Evolutionary conservation across 2,797 vertebrate genomes (phyloP).

Genomic region (Mus spretus): DNA sequence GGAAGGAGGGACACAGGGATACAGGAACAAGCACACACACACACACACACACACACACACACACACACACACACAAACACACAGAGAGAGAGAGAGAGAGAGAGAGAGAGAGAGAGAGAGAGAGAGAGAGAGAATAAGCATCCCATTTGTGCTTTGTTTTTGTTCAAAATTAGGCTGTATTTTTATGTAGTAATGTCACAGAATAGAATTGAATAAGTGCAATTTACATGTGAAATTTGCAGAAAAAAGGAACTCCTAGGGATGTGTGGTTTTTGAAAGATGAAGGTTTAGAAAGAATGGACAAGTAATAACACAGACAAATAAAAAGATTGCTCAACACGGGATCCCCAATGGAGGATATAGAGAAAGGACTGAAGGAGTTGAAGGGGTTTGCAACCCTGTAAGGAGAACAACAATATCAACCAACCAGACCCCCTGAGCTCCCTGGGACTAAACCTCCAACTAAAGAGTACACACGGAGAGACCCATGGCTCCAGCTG

Average conservation of each 20-base stretch:
- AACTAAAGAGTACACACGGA: no score
- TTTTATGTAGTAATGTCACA: constrained; percentile 20
- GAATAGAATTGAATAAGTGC: not conserved
- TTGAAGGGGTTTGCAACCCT: no score
- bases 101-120: not conserved
- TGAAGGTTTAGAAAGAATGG: not conserved
- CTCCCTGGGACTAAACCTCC: no score
- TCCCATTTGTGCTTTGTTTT: constrained; percentile 24
- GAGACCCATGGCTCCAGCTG: no score
- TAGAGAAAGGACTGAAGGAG: no score
- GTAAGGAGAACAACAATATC: no score
- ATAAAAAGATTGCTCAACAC: not conserved
- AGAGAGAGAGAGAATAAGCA: not conserved
- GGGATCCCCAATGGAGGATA: no score
- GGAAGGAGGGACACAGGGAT: no score
- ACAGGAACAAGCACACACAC: no score
- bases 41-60: no score
- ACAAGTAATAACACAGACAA: not conserved
- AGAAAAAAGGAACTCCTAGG: not conserved
- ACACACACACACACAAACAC: no score
- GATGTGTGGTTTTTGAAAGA: not conserved
- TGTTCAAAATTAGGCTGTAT: not conserved
- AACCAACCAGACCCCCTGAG: no score
- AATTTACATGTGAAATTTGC: not conserved
- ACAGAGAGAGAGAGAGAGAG: not conserved